Evolutionary conservation across 2,113 vertebrate species (phyloP).

Genomic region (Sprattus sprattus): DNA sequence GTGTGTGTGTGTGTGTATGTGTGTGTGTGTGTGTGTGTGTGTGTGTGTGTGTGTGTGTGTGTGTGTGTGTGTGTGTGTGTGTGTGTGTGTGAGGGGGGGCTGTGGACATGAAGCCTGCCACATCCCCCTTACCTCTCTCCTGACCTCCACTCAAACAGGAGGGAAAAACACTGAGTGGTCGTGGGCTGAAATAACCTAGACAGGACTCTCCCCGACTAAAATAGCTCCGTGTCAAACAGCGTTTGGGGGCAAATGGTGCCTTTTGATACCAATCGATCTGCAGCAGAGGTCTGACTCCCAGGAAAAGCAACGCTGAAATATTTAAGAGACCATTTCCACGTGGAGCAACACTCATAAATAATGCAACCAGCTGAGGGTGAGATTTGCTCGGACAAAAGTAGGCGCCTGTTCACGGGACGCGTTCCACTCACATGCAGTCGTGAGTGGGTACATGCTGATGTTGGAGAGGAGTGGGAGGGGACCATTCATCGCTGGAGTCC

Average conservation of each 20-base stretch:
- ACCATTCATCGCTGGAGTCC: neutral
- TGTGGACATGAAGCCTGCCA: neutral
- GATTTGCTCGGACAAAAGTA: slow-evolving; percentile 9
- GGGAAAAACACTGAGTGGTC: slow-evolving; percentile 7
- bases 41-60: neutral
- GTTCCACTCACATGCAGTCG: neutral
- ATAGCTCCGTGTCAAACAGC: slow-evolving; percentile 59
- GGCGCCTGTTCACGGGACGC: neutral
- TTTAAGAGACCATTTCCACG: slow-evolving; percentile 63
- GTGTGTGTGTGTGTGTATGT: too few species aligned
- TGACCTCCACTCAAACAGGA: slow-evolving; percentile 43
- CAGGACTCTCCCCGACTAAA: slow-evolving; percentile 51
- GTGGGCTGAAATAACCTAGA: slow-evolving; percentile 35
- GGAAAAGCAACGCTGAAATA: slow-evolving; percentile 62
- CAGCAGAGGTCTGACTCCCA: slow-evolving; percentile 51
- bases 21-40: neutral
- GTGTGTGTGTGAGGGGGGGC: neutral
- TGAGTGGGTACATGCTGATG: too few species aligned
- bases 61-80: neutral
- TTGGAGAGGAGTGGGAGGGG: too few species aligned
- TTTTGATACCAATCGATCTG: slow-evolving; percentile 72
- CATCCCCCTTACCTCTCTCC: slow-evolving; percentile 26
- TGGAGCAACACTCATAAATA: slow-evolving; percentile 50
- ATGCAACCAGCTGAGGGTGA: slow-evolving; percentile 38
- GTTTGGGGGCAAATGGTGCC: slow-evolving; percentile 60